Conservation (phyloP, 2,888 invertebrate species). For the Monoplex corrugatus region DNA sequence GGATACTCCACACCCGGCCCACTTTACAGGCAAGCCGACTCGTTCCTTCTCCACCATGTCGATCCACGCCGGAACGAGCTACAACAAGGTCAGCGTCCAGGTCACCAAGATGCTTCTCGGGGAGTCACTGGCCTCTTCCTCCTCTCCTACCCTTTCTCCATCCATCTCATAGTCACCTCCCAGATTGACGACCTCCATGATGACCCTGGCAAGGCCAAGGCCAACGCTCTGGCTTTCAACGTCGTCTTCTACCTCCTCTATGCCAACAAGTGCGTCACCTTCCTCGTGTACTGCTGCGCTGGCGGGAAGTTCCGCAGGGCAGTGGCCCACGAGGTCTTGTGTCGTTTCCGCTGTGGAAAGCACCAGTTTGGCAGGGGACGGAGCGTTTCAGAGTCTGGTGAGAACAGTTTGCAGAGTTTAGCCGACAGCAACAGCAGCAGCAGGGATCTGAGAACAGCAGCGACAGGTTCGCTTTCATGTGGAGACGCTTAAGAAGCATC, state of each 20-base stretch:
- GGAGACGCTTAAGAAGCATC: neutral
- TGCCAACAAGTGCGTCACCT: constrained; percentile 72
- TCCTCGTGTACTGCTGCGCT: constrained; percentile 67
- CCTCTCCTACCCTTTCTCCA: constrained; percentile 69
- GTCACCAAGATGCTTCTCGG: constrained; percentile 69
- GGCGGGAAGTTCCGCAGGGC: constrained; percentile 68
- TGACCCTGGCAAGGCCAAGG: constrained; percentile 58
- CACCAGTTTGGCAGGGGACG: neutral
- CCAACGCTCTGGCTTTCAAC: constrained; percentile 65
- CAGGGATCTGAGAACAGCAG: neutral
- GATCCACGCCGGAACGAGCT: constrained; percentile 10
- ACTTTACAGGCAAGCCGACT: neutral
- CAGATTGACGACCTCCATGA: constrained; percentile 60
- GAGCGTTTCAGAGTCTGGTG: neutral
- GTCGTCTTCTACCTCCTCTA: constrained; percentile 71
- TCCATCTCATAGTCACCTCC: constrained; percentile 61
- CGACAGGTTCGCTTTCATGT: neutral
- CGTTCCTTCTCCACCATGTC: constrained; percentile 27
- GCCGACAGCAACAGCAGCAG: neutral
- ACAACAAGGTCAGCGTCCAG: constrained; percentile 56
- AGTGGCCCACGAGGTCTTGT: constrained; percentile 45
- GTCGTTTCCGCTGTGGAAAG: neutral
- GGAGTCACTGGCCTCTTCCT: constrained; percentile 67
- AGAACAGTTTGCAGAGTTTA: neutral
- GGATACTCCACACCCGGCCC: neutral